phyloP scores from a whole-genome alignment of 2,888 invertebrate genomes.

The Xestia xanthographa region DNA sequence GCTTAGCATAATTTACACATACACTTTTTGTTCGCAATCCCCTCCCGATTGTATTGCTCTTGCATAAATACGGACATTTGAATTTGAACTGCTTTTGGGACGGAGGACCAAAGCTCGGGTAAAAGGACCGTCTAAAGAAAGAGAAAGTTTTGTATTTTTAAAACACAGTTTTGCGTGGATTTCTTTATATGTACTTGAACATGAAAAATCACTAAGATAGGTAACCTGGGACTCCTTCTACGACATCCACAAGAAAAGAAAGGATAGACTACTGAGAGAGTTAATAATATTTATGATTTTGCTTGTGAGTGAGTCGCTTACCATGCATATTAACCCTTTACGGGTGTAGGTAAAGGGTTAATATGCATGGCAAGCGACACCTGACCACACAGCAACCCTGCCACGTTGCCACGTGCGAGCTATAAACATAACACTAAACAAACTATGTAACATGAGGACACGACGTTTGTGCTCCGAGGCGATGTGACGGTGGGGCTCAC shows the following conservation, averaged over 20 bases:
- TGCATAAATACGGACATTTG: conserved; percentile 58
- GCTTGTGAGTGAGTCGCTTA: no score
- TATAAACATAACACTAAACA: conserved; percentile 18
- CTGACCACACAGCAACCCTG: conserved; percentile 43
- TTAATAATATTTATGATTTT: no score
- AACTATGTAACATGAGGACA: conserved; percentile 37
- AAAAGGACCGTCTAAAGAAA: conserved; percentile 7
- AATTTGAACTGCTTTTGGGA: conserved; percentile 42
- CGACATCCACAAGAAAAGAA: not conserved
- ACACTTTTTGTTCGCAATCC: conserved; percentile 62
- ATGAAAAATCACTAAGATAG: not conserved
- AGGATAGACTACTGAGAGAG: not conserved
- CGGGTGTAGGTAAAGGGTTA: not conserved
- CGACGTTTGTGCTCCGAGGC: not conserved
- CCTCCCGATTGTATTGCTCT: conserved; percentile 53
- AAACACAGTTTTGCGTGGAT: not conserved
- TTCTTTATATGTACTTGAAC: not conserved
- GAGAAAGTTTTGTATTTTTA: conserved; percentile 19
- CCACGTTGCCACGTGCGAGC: conserved; percentile 22
- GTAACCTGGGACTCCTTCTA: not conserved
- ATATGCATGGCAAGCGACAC: conserved; percentile 16
- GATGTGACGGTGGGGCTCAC: not conserved
- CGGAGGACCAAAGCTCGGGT: conserved; percentile 21
- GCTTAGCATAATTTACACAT: conserved; percentile 66
- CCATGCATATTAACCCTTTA: no score